A percentile compares a stretch with the other conserved stretches of the same genome.
Evolutionary conservation across 2,888 invertebrate species (phyloP).

Genomic region (Diarsia mendica): DNA sequence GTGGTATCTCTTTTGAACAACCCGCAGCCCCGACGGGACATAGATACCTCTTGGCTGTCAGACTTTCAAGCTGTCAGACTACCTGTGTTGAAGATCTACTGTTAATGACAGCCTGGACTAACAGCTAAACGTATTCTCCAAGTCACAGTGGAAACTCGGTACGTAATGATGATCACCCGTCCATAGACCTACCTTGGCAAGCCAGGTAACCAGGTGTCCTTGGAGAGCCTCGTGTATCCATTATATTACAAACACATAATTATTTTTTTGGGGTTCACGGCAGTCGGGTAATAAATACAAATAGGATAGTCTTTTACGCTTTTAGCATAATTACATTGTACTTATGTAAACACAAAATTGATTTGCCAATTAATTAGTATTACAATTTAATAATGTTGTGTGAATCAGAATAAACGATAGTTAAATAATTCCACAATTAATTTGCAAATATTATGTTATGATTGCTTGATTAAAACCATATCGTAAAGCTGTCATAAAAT

Average conservation of each 20-base stretch:
- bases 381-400: background rate
- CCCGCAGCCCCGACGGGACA: no score
- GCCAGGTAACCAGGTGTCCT: background rate
- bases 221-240: background rate
- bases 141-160: no score
- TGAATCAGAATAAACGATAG: background rate
- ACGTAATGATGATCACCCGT: no score
- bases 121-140: no score
- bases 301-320: background rate
- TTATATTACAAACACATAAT: background rate
- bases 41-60: no score
- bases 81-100: no score
- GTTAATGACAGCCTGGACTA: no score
- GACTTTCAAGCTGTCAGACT: no score
- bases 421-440: background rate
- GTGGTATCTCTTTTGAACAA: no score
- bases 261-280: no score
- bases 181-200: background rate
- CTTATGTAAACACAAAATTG: background rate
- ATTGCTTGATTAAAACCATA: slow-evolving; percentile 25
- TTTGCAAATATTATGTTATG: slow-evolving; percentile 16
- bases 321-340: background rate
- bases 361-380: background rate
- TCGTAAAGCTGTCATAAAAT: background rate
- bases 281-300: background rate